Evolutionary conservation across 2,797 vertebrate species (phyloP).

Genomic region (Onychomys torridus): DNA sequence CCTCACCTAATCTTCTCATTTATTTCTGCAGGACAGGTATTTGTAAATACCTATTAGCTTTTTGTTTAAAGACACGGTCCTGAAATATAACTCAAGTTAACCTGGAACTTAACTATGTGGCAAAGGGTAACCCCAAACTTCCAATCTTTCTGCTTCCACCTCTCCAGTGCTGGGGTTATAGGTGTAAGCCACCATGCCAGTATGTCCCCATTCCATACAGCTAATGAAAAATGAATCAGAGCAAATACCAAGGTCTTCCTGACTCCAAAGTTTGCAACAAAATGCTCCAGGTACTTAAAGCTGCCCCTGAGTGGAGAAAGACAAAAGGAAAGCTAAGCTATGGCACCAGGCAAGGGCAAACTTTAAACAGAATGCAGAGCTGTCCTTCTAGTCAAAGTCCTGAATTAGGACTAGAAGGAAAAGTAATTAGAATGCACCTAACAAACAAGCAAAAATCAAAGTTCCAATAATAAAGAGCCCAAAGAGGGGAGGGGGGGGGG

Average conservation of each 20-base stretch:
- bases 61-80: background rate
- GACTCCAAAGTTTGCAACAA: constrained; percentile 46
- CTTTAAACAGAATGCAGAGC: constrained; percentile 34
- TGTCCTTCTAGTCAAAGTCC: constrained; percentile 13
- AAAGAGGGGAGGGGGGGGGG: background rate
- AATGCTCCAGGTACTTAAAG: constrained; percentile 53
- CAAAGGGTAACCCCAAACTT: background rate
- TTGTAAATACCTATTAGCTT: background rate
- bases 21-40: constrained; percentile 25
- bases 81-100: background rate
- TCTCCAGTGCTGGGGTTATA: background rate
- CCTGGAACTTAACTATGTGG: background rate
- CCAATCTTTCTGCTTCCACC: background rate
- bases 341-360: background rate
- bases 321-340: background rate
- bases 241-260: constrained; percentile 50
- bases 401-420: background rate
- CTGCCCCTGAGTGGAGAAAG: constrained; percentile 1
- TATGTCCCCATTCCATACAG: constrained; percentile 30
- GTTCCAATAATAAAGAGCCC: constrained; percentile 35
- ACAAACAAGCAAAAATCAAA: constrained; percentile 63
- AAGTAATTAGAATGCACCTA: constrained; percentile 12
- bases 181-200: background rate
- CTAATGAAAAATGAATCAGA: constrained; percentile 61
- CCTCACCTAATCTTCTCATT: constrained; percentile 18